Percentiles rank a stretch among this genome's conserved stretches.
Evolutionary conservation across 2,797 vertebrate genomes (phyloP).

Genomic region (Euphonia xanthogaster): DNA sequence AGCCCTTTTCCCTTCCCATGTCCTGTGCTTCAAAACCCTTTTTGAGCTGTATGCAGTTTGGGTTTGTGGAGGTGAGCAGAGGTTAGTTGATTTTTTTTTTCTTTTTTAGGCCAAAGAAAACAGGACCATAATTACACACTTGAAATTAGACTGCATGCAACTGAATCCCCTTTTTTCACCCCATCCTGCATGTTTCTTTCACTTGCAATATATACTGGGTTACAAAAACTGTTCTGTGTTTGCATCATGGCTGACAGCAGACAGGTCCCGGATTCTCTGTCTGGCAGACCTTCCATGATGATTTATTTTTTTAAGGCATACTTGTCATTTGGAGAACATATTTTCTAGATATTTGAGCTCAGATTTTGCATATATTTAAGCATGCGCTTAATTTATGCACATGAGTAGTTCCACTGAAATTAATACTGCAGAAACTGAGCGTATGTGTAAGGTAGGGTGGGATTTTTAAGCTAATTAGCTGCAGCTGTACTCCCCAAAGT

Average conservation of each 20-base stretch:
- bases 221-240: conserved; percentile 64
- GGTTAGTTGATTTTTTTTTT: neutral
- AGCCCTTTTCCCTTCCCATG: neutral
- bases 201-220: conserved; percentile 70
- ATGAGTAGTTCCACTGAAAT: conserved; percentile 64
- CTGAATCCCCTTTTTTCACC: conserved; percentile 62
- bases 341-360: conserved; percentile 55
- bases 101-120: conserved; percentile 71
- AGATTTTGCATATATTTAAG: conserved; percentile 62
- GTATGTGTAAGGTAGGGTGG: conserved; percentile 11
- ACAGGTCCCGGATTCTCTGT: neutral
- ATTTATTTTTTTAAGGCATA: neutral
- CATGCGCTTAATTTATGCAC: conserved; percentile 66
- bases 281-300: conserved; percentile 29
- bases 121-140: conserved; percentile 77
- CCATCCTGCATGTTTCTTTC: conserved; percentile 71
- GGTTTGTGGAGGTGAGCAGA: conserved; percentile 56
- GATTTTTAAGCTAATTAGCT: conserved; percentile 30
- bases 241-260: conserved; percentile 46
- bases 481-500: conserved; percentile 18
- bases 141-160: conserved; percentile 78
- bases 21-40: conserved; percentile 25
- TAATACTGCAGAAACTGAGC: conserved; percentile 59
- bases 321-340: conserved; percentile 57
- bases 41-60: conserved; percentile 42